These are phyloP conservation scores for Malthinus flaveolus DNA, from an alignment of 2,888 invertebrate genomes.

Conservation along the genomic window DNA sequence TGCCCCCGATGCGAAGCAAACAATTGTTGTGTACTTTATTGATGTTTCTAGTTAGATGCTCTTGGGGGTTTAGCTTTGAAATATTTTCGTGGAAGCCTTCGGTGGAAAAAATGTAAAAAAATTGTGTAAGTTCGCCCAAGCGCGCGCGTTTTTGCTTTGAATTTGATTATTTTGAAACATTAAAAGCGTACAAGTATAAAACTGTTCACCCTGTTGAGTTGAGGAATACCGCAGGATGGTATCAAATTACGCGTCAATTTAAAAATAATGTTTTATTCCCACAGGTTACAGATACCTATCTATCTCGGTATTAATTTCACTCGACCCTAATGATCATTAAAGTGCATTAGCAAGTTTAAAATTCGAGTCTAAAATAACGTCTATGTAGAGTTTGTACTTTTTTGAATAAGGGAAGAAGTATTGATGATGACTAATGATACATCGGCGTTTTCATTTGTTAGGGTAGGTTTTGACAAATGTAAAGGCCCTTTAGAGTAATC, in stretches of 20 bases:
- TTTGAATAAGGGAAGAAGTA: too few species aligned
- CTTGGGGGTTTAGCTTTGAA: constrained; percentile 5
- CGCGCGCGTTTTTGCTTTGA: constrained; percentile 4
- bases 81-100: constrained; percentile 10
- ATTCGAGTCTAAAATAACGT: too few species aligned
- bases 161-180: constrained; percentile 1
- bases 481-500: too few species aligned
- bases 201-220: constrained; percentile 14
- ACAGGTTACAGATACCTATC: constrained; percentile 15
- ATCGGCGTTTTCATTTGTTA: too few species aligned
- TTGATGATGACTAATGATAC: too few species aligned
- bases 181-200: constrained; percentile 16
- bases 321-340: background rate
- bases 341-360: too few species aligned
- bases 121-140: background rate
- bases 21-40: constrained; percentile 29
- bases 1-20: constrained; percentile 24
- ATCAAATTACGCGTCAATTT: constrained; percentile 23
- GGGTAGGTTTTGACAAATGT: too few species aligned
- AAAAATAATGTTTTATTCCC: constrained; percentile 22
- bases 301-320: constrained; percentile 15
- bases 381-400: too few species aligned
- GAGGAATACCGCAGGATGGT: constrained; percentile 11
- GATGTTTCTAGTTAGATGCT: constrained; percentile 21
- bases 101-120: constrained; percentile 1